phyloP scores from a whole-genome alignment of 2,113 vertebrate genomes.

The Sialia sialis region DNA sequence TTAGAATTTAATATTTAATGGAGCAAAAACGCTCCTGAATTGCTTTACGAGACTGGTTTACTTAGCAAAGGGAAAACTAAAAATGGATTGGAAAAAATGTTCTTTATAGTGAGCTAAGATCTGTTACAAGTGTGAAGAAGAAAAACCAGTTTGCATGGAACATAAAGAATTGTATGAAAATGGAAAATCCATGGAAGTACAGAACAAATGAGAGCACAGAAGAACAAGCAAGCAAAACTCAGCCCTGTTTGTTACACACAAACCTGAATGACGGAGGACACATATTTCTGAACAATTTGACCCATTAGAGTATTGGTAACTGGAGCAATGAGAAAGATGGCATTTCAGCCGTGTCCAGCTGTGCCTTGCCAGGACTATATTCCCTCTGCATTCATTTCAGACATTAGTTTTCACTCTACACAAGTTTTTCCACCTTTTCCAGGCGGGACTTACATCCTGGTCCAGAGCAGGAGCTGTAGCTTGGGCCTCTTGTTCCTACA shows the following conservation, averaged over 20 bases:
- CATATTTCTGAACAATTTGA: not conserved
- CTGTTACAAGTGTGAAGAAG: not conserved
- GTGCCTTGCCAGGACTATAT: fast-evolving
- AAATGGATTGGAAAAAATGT: not conserved
- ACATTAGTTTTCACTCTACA: not conserved
- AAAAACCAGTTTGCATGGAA: not conserved
- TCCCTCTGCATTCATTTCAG: not conserved
- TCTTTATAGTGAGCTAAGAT: not conserved
- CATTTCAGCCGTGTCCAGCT: not conserved
- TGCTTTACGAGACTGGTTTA: not conserved
- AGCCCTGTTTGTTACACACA: not conserved
- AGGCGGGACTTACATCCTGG: not conserved
- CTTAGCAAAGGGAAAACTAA: not conserved
- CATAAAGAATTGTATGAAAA: not conserved
- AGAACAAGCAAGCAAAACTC: not conserved
- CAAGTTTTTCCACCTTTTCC: not conserved
- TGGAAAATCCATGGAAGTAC: not conserved
- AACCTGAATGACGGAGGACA: not conserved
- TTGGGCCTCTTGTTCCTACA: not conserved
- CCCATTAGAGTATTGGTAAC: not conserved
- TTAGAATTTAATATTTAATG: not conserved
- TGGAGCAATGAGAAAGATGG: not conserved
- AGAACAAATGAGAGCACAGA: not conserved
- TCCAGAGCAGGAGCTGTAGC: not conserved
- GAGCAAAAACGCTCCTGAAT: not conserved